Percentiles rank a stretch among this genome's conserved stretches.
These are phyloP conservation scores for Drosophila formosana DNA, from an alignment of 2,888 invertebrate genomes.

Conservation along the genomic window DNA sequence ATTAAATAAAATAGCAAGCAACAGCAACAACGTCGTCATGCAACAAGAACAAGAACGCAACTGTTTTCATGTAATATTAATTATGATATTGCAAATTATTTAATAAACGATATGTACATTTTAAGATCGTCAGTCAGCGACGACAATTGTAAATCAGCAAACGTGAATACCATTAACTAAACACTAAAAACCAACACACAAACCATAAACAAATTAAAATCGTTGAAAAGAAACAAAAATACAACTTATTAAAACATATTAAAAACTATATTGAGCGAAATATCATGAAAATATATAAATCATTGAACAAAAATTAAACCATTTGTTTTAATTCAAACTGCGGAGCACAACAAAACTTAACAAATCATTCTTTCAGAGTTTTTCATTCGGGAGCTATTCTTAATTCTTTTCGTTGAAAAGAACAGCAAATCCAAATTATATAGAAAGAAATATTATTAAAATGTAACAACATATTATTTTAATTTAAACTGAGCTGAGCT, in stretches of 20 bases:
- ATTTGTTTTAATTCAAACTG: slow-evolving; percentile 1
- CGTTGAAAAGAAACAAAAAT: slow-evolving; percentile 46
- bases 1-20: slow-evolving; percentile 19
- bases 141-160: slow-evolving; percentile 70
- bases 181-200: slow-evolving; percentile 27
- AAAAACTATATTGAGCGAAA: slow-evolving; percentile 75
- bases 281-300: slow-evolving; percentile 78
- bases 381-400: no score
- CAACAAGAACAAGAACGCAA: slow-evolving; percentile 29
- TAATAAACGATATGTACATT: slow-evolving; percentile 73
- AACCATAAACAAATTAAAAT: slow-evolving; percentile 49
- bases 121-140: slow-evolving; percentile 61
- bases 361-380: not conserved
- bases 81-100: slow-evolving; percentile 68
- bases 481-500: no score
- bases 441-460: no score
- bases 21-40: slow-evolving; percentile 12
- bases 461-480: no score
- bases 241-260: slow-evolving; percentile 63
- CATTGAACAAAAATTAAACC: slow-evolving; percentile 68
- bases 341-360: not conserved
- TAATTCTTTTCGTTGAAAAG: no score
- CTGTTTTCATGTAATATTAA: slow-evolving; percentile 77
- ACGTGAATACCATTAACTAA: slow-evolving; percentile 54
- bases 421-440: no score